Base-by-base conservation (phyloP, 2,113 vertebrate species). In the Hemichromis elongatus region DNA sequence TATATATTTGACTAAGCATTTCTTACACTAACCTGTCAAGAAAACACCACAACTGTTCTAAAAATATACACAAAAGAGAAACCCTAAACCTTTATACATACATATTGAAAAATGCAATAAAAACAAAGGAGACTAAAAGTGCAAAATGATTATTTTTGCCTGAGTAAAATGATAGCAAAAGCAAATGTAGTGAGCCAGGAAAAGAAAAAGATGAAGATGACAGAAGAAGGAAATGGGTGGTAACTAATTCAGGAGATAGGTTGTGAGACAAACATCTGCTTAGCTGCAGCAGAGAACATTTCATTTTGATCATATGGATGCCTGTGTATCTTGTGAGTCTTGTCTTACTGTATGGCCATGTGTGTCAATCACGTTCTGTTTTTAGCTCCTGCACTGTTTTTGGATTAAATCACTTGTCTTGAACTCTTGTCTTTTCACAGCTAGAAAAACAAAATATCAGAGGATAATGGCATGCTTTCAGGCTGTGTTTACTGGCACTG, bases 301-400 rank as follows among this genome's bases (percentile, higher is more conserved):
- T 79, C 54, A 45, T 78, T 88, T 80, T 80, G 42, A 84, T 88
- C 77, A 21, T 57, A 50, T 16, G 3, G 35, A 53, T 68, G 80
- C 52, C 18, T 9, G 80, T 80, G 87, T 55, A 3, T 2, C 3
- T 11, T 37, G 73, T 30, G 55, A 63, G 19, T 83, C 75, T 33
- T 18, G 77, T 85, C 84, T 59, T 40, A 28, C 56, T 47, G 18
- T 42, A 42, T 47, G 35, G 77, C 81, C 57, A 35, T 11, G 50
- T 45, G 55, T 16, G 80, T 84, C 88, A 86, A 18, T 92, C 84
- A 81, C 6, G 14, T 66, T 90, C 82, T 89, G 79, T 89, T 91
- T 90, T 91, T 90, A 90, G 84, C 91, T 89, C 66, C n/a, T 53
- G 68, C 47, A 24, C 50, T 24, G 45, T 21, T 81, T 81, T 73